Conservation (phyloP, 1,140 invertebrate species). For the Drosophila nannoptera region DNA sequence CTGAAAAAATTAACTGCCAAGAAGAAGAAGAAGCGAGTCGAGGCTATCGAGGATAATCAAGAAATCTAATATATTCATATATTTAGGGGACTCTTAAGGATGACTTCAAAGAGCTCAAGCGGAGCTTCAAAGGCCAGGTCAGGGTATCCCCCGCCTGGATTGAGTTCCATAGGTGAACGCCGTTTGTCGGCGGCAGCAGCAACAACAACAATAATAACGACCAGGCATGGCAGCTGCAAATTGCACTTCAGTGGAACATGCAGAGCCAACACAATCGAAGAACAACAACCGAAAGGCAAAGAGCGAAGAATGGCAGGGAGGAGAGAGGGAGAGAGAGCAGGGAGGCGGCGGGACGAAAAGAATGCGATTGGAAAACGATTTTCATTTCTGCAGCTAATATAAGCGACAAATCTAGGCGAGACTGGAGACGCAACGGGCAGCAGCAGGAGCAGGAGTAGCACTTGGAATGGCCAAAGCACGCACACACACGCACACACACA, state of each 20-base stretch:
- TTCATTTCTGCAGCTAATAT: constrained; percentile 78
- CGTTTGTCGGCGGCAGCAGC: constrained; percentile 51
- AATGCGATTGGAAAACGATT: constrained; percentile 76
- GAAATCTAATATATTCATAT: no score
- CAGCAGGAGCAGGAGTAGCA: no score
- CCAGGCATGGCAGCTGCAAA: constrained; percentile 63
- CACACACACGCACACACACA: constrained; percentile 15
- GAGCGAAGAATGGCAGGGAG: constrained; percentile 62
- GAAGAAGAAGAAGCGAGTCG: constrained; percentile 7
- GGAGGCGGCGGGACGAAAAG: constrained; percentile 26
- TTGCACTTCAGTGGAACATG: constrained; percentile 54
- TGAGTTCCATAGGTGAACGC: constrained; percentile 1
- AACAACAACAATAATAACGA: constrained; percentile 58
- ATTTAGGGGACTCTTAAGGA: no score
- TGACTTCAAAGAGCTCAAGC: not conserved
- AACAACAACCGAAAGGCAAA: constrained; percentile 18
- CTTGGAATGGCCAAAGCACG: not conserved
- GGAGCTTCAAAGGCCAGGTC: not conserved
- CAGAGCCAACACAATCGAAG: constrained; percentile 1
- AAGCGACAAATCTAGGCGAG: constrained; percentile 72
- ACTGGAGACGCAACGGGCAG: not conserved
- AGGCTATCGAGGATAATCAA: no score
- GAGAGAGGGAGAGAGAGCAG: not conserved
- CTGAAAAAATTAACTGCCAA: constrained; percentile 45
- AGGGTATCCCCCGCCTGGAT: not conserved